A percentile compares a stretch with the other conserved stretches of the same genome.
These are phyloP conservation scores for Muscicapa adusta DNA, from an alignment of 2,113 vertebrate species.

Conservation along the genomic window DNA sequence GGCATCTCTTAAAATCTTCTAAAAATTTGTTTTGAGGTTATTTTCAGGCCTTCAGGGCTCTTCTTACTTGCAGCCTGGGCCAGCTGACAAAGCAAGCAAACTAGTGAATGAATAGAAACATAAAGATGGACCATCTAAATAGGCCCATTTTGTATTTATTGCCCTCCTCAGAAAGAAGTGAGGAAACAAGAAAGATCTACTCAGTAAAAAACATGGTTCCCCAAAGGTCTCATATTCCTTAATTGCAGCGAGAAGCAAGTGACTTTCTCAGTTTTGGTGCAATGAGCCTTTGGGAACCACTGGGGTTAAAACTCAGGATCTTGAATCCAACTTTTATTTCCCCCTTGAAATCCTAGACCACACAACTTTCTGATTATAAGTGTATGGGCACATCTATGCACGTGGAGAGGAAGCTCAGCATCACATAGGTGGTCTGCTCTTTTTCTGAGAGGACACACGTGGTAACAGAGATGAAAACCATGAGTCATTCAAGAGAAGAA, in stretches of 20 bases:
- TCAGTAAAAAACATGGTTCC: slow-evolving; percentile 9
- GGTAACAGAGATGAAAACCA: not conserved
- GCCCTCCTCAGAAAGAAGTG: not conserved
- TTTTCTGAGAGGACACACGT: not conserved
- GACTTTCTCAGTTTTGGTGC: slow-evolving; percentile 44
- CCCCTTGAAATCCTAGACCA: slow-evolving; percentile 46
- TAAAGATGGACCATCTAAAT: not conserved
- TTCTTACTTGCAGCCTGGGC: not conserved
- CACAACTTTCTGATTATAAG: slow-evolving; percentile 18
- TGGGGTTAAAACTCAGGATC: slow-evolving; percentile 38
- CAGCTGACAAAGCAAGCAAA: not conserved
- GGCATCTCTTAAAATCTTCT: not conserved
- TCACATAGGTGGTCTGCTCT: slow-evolving; percentile 33
- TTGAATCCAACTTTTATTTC: slow-evolving; percentile 37
- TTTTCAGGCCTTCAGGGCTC: not conserved
- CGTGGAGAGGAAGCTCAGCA: not conserved
- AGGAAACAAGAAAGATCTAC: slow-evolving; percentile 10
- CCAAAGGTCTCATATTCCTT: not conserved
- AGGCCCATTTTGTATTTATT: slow-evolving; percentile 5
- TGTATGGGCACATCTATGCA: not conserved
- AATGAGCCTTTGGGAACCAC: not conserved
- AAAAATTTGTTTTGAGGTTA: not conserved
- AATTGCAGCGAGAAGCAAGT: slow-evolving; percentile 40
- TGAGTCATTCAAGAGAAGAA: not conserved
- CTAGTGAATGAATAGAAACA: not conserved